Base-by-base conservation (phyloP, 2,797 vertebrate species). In the Buceros bicornis region DNA sequence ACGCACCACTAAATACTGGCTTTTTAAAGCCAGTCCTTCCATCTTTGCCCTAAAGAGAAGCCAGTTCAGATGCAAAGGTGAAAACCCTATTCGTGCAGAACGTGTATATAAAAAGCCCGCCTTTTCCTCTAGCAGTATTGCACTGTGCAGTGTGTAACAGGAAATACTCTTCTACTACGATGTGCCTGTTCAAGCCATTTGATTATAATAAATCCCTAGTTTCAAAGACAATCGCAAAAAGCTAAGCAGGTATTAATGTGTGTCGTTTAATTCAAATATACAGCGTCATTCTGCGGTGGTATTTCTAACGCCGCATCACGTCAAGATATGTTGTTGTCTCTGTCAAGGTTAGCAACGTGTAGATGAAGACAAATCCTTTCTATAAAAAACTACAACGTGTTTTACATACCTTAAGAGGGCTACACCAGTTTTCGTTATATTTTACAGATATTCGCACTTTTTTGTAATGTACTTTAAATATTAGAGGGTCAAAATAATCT, bases 361-460 rank as follows among this genome's bases (percentile, higher is more conserved):
- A 96, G 58, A 76, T 91, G 81, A 97, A 84, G 87, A 71, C 82
- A 94, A 93, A 93, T 94, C 89, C 66, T 89, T 95, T 45, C 78
- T 88, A 77, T 95, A 87, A 95, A 86, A 85, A 81, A 95, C 84
- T 80, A 90, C 91, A 81, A 93, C 96, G 87, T 87, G 94, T 98
- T 96, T 97, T 97, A 96, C 90, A 10, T 95, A 43, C 93, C 91
- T 94, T 96, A 96, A 76, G 96, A 98, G 94, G 96, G 94, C 96
- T 98, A 94, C 89, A 95, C 83, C 83, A 91, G 76, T 97, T 94
- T 94, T 91, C 76, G 77, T 94, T 96, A 21, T 82, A 87, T 98
- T 98, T 98, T 97, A 94, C 97, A 97, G 93, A 95, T 97, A 97
- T 70, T 98, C 97, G 98, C 98, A 98, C 97, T 98, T 97, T 71